Evolutionary conservation across 2,113 vertebrate genomes (phyloP), one percentile per base, ranked within the genome.

Genomic region (Patagioenas fasciata): DNA sequence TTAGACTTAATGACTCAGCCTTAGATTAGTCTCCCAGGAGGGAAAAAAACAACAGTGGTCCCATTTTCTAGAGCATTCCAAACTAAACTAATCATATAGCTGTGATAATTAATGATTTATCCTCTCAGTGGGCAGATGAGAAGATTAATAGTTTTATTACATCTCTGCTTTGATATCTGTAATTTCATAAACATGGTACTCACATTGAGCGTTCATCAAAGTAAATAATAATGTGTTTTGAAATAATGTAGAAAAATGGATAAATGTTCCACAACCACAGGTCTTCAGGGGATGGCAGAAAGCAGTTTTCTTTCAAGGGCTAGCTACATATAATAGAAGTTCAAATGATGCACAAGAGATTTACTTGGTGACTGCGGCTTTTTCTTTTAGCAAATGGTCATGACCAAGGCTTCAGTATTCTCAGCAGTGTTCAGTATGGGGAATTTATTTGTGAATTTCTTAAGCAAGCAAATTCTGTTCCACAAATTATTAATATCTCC

Each of bases 181-280:
- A 83, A 94, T 94, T 96, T 89, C 77, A 92, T 84, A 95, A 96
- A 94, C 57, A 78, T 54, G 72, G 67, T 74, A 29, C 57, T 93
- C 65, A 53, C 56, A 72, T 88, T 86, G 69, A 93, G 69, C 28
- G 64, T 42, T 94, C 82, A 80, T 95, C 90, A 93, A 94, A 95
- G 85, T 93, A 97, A 93, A 95, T 90, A 96, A 91, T 90, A 94
- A 93, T 79, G 90, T 4, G 0, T 94, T 97, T 96, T 88, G 92
- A 96, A 96, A 95, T 94, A 29, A 88, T 88, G 92, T 88, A 94
- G 93, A 97, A 94, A 97, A 97, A 96, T 86, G 92, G 79, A 80
- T 96, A 94, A 94, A 95, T 91, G 93, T 95, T 97, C 92, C 92
- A 88, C 85, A 80, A 96, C 90, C 95, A 96, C 93, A 95, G 90